A percentile compares a stretch with the other conserved stretches of the same genome.
phyloP scores from a whole-genome alignment of 1,140 invertebrate genomes.

The Chelonus insularis region DNA sequence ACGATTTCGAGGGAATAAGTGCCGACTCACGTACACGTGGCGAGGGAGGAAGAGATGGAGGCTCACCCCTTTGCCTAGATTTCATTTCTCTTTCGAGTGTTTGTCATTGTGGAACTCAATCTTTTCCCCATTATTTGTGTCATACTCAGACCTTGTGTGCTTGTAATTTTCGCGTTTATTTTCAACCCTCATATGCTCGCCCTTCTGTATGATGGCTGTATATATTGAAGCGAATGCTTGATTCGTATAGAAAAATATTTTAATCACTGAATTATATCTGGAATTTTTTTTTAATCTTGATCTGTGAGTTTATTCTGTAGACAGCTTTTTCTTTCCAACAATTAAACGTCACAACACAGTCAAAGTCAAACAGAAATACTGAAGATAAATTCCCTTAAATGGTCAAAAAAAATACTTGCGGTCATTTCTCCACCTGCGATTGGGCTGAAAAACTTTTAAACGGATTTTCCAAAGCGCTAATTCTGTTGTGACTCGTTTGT shows the following conservation, averaged over 20 bases:
- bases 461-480: constrained; percentile 54
- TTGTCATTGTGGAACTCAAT: constrained; percentile 21
- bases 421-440: constrained; percentile 1
- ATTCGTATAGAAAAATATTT: too few species aligned
- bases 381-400: not conserved
- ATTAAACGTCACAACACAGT: constrained; percentile 35
- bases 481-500: constrained; percentile 43
- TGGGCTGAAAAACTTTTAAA: constrained; percentile 37
- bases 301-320: constrained; percentile 29
- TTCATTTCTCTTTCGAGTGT: constrained; percentile 32
- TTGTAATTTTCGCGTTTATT: constrained; percentile 31
- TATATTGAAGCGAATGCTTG: too few species aligned
- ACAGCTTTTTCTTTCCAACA: constrained; percentile 30
- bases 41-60: not conserved
- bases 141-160: constrained; percentile 13
- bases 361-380: not conserved
- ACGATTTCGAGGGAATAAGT: constrained; percentile 19
- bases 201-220: too few species aligned
- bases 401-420: not conserved
- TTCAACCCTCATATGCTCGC: not conserved
- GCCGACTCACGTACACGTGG: constrained; percentile 22
- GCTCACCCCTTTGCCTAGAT: constrained; percentile 39
- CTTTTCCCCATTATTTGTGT: constrained; percentile 24
- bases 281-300: constrained; percentile 22
- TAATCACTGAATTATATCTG: too few species aligned